phyloP scores from a whole-genome alignment of 2,888 invertebrate species.

The Kryphioiulus occultus region DNA sequence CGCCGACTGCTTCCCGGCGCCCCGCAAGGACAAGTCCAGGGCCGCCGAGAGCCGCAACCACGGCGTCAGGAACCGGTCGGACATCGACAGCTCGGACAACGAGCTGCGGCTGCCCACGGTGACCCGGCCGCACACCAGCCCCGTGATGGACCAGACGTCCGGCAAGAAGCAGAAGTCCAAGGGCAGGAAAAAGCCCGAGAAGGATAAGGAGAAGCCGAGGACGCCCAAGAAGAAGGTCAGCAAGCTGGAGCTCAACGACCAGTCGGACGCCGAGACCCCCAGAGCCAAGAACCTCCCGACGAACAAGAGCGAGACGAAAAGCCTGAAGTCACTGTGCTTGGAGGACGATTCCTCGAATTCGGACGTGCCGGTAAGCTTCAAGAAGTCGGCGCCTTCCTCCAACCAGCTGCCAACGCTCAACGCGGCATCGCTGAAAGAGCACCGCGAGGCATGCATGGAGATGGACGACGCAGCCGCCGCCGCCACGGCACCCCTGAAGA shows the following conservation, averaged over 20 bases:
- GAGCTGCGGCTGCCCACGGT: slow-evolving; percentile 42
- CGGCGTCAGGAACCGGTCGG: slow-evolving; percentile 46
- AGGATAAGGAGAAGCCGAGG: slow-evolving; percentile 74
- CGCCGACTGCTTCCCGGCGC: not conserved
- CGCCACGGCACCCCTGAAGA: not conserved
- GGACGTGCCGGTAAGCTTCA: slow-evolving; percentile 2
- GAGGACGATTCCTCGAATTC: slow-evolving; percentile 8
- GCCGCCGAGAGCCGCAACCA: slow-evolving; percentile 50
- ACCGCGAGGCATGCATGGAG: slow-evolving; percentile 16
- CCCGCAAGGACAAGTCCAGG: slow-evolving; percentile 52
- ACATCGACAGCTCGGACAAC: slow-evolving; percentile 52
- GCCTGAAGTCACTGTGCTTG: not conserved
- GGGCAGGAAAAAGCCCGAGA: slow-evolving; percentile 77
- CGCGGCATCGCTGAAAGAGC: slow-evolving; percentile 22
- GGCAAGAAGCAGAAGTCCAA: slow-evolving; percentile 52
- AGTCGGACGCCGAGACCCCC: slow-evolving; percentile 50
- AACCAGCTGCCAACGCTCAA: not conserved
- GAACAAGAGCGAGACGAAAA: slow-evolving; percentile 14
- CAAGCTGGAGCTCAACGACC: slow-evolving; percentile 43
- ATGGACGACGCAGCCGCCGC: not conserved
- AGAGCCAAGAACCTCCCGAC: slow-evolving; percentile 41
- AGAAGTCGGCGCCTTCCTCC: not conserved
- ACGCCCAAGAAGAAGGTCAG: slow-evolving; percentile 71
- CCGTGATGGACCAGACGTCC: slow-evolving; percentile 43
- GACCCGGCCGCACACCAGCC: slow-evolving; percentile 41